Evolutionary conservation across 2,888 invertebrate species (phyloP).

Genomic region (Ariolimax columbianus): DNA sequence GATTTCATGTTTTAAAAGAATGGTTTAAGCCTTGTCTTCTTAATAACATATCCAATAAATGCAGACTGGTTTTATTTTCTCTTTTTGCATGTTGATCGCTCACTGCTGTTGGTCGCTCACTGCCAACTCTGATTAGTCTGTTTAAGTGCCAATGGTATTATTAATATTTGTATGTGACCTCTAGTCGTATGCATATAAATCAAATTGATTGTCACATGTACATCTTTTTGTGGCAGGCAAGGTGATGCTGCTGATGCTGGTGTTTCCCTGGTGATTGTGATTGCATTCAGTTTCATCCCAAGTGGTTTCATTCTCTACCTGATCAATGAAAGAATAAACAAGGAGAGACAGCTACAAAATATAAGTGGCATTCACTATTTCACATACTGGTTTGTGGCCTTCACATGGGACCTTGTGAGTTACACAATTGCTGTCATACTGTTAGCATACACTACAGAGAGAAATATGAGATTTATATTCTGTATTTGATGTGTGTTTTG

Average conservation of each 20-base stretch:
- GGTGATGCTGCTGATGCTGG: conserved; percentile 79
- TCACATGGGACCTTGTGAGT: conserved; percentile 74
- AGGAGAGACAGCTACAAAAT: conserved; percentile 78
- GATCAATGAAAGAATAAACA: conserved; percentile 75
- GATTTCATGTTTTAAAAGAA: no score
- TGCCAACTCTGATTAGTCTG: no score
- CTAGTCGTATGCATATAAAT: no score
- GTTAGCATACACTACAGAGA: neutral
- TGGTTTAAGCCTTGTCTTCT: no score
- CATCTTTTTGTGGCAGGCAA: conserved; percentile 65
- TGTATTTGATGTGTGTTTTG: neutral
- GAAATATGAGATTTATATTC: neutral
- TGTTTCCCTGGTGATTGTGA: conserved; percentile 78
- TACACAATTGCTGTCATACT: neutral
- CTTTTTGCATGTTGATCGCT: no score
- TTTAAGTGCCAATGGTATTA: no score
- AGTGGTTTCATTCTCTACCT: conserved; percentile 77
- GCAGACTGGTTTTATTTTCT: no score
- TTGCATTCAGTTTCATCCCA: conserved; percentile 79
- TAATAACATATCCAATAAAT: no score
- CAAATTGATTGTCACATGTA: no score
- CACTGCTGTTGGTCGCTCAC: no score
- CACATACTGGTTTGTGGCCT: conserved; percentile 73
- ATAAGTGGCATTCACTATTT: conserved; percentile 76
- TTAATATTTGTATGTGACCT: no score